Base-by-base conservation (phyloP, 2,888 invertebrate genomes). In the Phytoseiulus persimilis region DNA sequence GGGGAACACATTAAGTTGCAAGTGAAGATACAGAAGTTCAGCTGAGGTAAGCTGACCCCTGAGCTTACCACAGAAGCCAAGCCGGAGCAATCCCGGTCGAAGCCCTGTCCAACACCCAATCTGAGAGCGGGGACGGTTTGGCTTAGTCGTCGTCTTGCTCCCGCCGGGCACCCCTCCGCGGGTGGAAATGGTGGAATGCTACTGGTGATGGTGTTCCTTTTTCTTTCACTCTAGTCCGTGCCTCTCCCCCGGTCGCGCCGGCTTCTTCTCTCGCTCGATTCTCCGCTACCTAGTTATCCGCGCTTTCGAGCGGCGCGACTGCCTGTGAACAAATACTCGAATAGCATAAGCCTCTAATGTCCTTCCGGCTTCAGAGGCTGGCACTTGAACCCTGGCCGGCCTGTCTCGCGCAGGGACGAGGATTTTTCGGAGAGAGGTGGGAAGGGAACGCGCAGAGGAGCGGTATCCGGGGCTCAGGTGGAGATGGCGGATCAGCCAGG, bases 321-420 rank as follows among this genome's bases (percentile, higher is more conserved):
- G 65, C 65, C 18, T 14, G 11, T 65, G 65, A 23, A 65, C 65
- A 65, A 65, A 65, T 65, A 65, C 65, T 65, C 65, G 65, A 65
- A 65, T 65, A 65, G 65, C 65, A 65, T 65, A 65, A 65, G 65
- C 65, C 65, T 65, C 65, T 65, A 65, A 65, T 65, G 65, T 65
- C 65, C 65, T 65, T 65, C 65, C 65, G 65, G 65, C 65, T 28
- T 65, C 65, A 3, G 65, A 65, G 28, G 65, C 65, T 65, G 65
- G 65, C 65, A 65, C 65, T 65, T 65, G 65, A 65, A 65, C 65
- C 65, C 65, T 65, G 65, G 65, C 65, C 18, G 23, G 65, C 65
- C 65, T 65, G 65, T 65, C 65, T 65, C 11, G 28, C 5, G 65
- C 65, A 65, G 65, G 65, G 65, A 65, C 18, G 65, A 18, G 18